Evolutionary conservation across 2,797 vertebrate species (phyloP), one percentile per base, ranked within the genome.

Genomic region (Sparus aurata): DNA sequence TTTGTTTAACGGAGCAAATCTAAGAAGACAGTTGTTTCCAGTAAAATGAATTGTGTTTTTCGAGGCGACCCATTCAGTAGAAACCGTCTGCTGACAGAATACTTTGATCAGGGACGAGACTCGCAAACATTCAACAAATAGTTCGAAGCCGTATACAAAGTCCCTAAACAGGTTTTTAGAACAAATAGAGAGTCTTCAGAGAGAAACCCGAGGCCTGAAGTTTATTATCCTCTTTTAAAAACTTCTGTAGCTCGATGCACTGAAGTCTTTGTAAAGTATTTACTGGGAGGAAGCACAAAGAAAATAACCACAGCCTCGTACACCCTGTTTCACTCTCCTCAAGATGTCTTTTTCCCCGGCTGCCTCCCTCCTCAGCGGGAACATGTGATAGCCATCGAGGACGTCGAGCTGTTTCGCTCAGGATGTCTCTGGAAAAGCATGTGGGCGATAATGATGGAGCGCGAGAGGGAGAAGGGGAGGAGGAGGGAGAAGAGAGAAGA

Each of bases 381-480:
- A 92, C 92, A 94, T 92, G 90, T 92, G 94, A 94, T 91, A 93
- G 85, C 91, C 91, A 93, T 93, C 86, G 90, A 93, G 84, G 85
- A 87, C 87, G 81, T 83, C 60, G 90, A 89, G 85, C 87, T 83
- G 91, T 86, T 94, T 91, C 84, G 80, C 88, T 92, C 91, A 91
- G 91, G 90, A 92, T 92, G 92, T 92, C 92, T 93, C 87, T 91
- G 93, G 91, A 94, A 92, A 92, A 93, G 90, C 91, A 92, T 93
- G 91, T 94, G 92, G 90, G 87, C 93, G 91, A 95, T 95, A 95
- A 95, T 95, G 92, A 94, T 92, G 89, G 87, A 91, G 90, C 81
- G 63, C 59, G 41, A 80, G 84, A 82, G 87, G 34, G 30, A 34
- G 30, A 34, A 46, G 63, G 50, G 73, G 64, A 62, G 79, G 86